These are phyloP conservation scores for Hippocampus abdominalis DNA, from an alignment of 2,113 vertebrate species.

Conservation along the genomic window DNA sequence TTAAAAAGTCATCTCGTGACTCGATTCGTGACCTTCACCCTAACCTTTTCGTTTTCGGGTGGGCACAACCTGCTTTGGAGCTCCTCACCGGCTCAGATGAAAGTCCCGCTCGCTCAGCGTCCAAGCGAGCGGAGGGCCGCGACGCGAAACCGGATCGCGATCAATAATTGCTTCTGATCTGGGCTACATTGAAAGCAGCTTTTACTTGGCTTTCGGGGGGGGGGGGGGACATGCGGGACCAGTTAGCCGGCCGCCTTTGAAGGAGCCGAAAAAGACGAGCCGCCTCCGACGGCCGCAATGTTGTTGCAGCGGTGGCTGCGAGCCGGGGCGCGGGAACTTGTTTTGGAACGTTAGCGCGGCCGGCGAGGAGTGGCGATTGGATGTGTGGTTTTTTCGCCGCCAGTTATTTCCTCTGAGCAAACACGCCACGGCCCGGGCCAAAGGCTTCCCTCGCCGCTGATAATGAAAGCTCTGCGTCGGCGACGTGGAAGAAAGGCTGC, in stretches of 20 bases:
- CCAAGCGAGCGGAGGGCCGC: slow-evolving; percentile 34
- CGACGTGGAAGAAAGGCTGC: background rate
- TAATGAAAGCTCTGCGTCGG: slow-evolving; percentile 2
- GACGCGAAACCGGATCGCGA: slow-evolving; percentile 36
- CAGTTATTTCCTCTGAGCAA: slow-evolving; percentile 19
- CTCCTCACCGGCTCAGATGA: slow-evolving; percentile 48
- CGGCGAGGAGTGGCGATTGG: slow-evolving; percentile 3
- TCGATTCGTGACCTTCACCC: no score
- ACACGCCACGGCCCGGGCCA: background rate
- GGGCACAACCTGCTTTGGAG: slow-evolving; percentile 23
- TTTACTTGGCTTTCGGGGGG: slow-evolving; percentile 21
- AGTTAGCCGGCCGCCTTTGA: slow-evolving; percentile 15
- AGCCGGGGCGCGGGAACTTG: slow-evolving; percentile 12
- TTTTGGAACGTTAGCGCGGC: slow-evolving; percentile 32
- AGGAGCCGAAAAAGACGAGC: slow-evolving; percentile 19
- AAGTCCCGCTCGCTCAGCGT: slow-evolving; percentile 23
- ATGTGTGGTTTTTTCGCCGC: background rate
- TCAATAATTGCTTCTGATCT: slow-evolving; percentile 38
- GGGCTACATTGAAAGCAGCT: slow-evolving; percentile 32
- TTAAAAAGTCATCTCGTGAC: no score
- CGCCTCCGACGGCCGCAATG: slow-evolving; percentile 13
- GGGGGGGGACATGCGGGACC: slow-evolving; percentile 12
- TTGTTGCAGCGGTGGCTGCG: slow-evolving; percentile 24
- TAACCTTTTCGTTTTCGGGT: background rate
- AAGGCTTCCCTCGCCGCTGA: slow-evolving; percentile 1